phyloP scores from a whole-genome alignment of 2,797 vertebrate species.

The Sphenodon punctatus region DNA sequence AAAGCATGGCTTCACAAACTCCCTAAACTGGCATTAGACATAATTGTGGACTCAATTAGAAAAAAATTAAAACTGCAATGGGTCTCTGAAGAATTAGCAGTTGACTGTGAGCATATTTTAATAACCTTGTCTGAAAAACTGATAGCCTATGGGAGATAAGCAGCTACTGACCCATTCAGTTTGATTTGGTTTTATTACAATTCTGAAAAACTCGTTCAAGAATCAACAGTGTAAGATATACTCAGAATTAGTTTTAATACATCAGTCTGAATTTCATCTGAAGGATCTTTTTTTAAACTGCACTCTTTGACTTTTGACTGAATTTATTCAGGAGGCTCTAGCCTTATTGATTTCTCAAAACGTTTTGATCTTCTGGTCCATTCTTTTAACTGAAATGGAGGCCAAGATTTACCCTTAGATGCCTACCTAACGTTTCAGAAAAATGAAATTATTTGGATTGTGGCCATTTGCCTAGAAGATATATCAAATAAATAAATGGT shows the following conservation, averaged over 20 bases:
- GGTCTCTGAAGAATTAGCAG: conserved; percentile 11
- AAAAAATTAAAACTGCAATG: conserved; percentile 29
- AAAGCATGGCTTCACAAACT: background rate
- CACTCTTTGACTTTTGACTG: conserved; percentile 22
- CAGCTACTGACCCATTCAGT: conserved; percentile 27
- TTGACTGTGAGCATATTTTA: conserved; percentile 11
- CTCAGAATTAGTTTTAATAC: conserved; percentile 12
- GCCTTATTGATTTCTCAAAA: conserved; percentile 2
- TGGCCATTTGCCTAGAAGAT: no score
- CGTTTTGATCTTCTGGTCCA: background rate
- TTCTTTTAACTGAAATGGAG: background rate
- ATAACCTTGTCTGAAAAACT: conserved; percentile 29
- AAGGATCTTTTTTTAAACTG: background rate
- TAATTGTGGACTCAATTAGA: background rate
- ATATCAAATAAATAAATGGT: no score
- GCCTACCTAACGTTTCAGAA: no score
- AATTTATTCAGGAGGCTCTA: conserved; percentile 3
- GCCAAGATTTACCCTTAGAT: no score
- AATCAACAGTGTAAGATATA: background rate
- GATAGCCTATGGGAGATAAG: conserved; percentile 8
- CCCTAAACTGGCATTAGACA: background rate
- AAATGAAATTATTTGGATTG: no score
- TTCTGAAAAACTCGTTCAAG: no score
- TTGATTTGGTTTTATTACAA: conserved; percentile 28
- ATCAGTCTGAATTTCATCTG: background rate